A percentile compares a stretch with the other conserved stretches of the same genome.
phyloP scores from a whole-genome alignment of 1,140 invertebrate genomes.

The Zophobas atratus region DNA sequence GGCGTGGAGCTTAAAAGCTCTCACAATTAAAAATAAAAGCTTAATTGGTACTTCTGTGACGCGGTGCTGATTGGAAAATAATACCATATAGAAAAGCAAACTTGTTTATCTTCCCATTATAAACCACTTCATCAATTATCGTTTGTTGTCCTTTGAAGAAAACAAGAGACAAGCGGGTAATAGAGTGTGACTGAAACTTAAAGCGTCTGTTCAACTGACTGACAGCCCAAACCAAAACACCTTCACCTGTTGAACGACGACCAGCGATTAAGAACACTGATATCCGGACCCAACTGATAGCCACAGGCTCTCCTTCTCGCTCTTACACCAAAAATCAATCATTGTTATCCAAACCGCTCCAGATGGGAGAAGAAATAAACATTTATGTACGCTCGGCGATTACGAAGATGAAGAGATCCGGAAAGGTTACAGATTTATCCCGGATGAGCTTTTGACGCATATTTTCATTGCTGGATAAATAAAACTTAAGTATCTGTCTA shows the following conservation, averaged over 20 bases:
- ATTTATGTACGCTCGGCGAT: background rate
- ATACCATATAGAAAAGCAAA: slow-evolving; percentile 42
- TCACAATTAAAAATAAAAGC: slow-evolving; percentile 44
- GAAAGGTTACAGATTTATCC: background rate
- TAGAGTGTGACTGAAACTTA: slow-evolving; percentile 47
- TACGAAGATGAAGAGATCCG: background rate
- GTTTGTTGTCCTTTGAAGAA: slow-evolving; percentile 46
- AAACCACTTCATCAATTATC: slow-evolving; percentile 49
- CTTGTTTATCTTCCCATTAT: slow-evolving; percentile 47
- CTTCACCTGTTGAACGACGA: slow-evolving; percentile 43
- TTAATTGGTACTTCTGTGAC: slow-evolving; percentile 45
- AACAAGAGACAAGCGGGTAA: slow-evolving; percentile 44
- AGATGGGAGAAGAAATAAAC: background rate
- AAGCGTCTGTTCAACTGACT: slow-evolving; percentile 31
- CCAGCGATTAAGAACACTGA: slow-evolving; percentile 39
- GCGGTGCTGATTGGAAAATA: slow-evolving; percentile 46
- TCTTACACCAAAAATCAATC: slow-evolving; percentile 22
- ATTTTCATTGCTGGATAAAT: background rate
- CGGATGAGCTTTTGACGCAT: slow-evolving; percentile 6
- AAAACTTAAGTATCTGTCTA: background rate
- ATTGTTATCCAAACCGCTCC: slow-evolving; percentile 14
- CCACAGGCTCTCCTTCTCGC: background rate
- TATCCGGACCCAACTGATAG: slow-evolving; percentile 21
- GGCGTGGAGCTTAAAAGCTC: slow-evolving; percentile 20
- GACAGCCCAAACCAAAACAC: slow-evolving; percentile 32